A percentile compares a stretch with the other conserved stretches of the same genome.
Conservation (phyloP, 2,113 vertebrate species). For the Ailurus styani region DNA sequence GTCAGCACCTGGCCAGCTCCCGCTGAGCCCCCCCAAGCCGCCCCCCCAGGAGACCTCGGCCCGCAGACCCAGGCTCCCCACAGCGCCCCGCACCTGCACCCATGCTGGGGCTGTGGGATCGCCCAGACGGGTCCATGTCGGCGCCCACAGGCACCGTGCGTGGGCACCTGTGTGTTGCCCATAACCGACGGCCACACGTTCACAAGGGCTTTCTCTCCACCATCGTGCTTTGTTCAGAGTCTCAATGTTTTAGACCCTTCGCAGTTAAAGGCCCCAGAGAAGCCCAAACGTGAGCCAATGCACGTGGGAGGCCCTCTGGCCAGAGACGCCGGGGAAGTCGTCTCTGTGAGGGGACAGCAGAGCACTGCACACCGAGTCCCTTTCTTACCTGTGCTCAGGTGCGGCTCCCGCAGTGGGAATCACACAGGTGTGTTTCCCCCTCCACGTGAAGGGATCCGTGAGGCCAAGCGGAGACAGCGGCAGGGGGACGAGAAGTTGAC, state of each 20-base stretch:
- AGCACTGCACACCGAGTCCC: background rate
- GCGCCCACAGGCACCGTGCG: rapidly evolving
- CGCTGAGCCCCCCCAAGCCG: no score
- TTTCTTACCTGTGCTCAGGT: rapidly evolving
- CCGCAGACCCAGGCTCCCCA: background rate
- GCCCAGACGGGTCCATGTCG: no score
- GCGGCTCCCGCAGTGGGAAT: background rate
- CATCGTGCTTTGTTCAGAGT: background rate
- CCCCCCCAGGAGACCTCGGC: rapidly evolving
- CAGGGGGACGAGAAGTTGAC: rapidly evolving
- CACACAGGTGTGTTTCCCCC: no score
- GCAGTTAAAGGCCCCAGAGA: background rate
- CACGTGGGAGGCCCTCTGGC: rapidly evolving
- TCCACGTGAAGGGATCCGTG: rapidly evolving
- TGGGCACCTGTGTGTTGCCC: rapidly evolving
- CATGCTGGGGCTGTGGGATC: no score
- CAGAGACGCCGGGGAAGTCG: background rate
- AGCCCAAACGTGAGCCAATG: background rate
- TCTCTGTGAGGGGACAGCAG: rapidly evolving
- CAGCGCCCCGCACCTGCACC: rapidly evolving
- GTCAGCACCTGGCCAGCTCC: background rate
- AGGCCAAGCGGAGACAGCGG: background rate
- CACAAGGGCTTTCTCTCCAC: background rate
- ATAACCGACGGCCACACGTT: rapidly evolving
- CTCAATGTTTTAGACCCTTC: background rate